phyloP scores from a whole-genome alignment of 2,888 invertebrate genomes.

The Myathropa florea region DNA sequence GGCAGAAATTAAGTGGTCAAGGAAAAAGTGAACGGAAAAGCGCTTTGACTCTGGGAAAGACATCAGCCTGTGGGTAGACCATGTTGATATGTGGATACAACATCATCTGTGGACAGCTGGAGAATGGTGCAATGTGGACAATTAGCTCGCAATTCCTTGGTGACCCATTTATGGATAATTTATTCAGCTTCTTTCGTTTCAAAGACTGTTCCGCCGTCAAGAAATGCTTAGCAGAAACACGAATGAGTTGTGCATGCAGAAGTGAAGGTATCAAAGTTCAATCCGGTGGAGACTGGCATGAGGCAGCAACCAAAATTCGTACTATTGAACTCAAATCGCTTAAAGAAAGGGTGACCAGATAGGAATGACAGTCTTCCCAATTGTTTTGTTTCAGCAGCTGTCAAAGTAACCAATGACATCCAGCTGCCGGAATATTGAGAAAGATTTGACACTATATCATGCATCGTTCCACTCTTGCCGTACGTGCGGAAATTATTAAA shows the following conservation, averaged over 20 bases:
- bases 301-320: too few relatives aligned
- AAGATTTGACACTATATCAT: too few relatives aligned
- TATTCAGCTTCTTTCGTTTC: neutral
- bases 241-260: neutral
- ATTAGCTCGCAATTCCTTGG: slow-evolving; percentile 28
- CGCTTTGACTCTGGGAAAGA: slow-evolving; percentile 8
- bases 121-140: neutral
- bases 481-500: too few relatives aligned
- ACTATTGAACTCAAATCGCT: too few relatives aligned
- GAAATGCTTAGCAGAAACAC: neutral
- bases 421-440: too few relatives aligned
- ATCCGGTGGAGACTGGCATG: neutral
- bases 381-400: too few relatives aligned
- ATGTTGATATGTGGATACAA: neutral
- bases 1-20: slow-evolving; percentile 14
- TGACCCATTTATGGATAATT: slow-evolving; percentile 17
- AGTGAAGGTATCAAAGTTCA: neutral
- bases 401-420: too few relatives aligned
- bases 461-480: too few relatives aligned
- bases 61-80: slow-evolving; percentile 24
- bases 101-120: neutral
- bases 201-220: neutral
- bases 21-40: slow-evolving; percentile 52
- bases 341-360: too few relatives aligned
- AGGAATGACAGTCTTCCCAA: too few relatives aligned